Evolutionary conservation across 2,113 vertebrate genomes (phyloP).

Genomic region (Arizona elegans): DNA sequence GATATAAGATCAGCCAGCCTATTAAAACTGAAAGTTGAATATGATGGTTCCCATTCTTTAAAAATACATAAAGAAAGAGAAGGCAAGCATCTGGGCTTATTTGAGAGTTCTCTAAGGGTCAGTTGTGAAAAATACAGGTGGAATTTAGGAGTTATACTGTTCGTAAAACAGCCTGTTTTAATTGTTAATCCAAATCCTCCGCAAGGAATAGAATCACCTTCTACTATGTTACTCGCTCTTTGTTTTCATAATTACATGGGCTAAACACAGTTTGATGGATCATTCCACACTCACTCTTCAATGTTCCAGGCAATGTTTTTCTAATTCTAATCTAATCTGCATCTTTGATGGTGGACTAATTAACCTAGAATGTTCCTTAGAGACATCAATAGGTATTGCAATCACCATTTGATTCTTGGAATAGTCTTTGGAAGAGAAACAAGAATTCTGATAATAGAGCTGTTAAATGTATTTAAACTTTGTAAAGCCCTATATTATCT

Average conservation of each 20-base stretch:
- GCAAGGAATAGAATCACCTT: neutral
- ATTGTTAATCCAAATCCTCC: neutral
- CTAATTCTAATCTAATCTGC: conserved; percentile 2
- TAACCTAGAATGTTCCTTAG: conserved; percentile 8
- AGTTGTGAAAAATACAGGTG: neutral
- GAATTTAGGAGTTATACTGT: neutral
- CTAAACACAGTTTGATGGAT: neutral
- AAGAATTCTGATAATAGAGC: neutral
- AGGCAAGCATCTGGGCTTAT: neutral
- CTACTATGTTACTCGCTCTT: neutral
- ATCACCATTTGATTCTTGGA: conserved; percentile 5
- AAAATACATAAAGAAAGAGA: neutral
- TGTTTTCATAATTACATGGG: neutral
- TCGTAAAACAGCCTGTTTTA: neutral
- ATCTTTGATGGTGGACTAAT: conserved; percentile 11
- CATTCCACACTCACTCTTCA: neutral
- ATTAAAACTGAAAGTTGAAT: neutral
- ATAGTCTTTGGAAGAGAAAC: neutral
- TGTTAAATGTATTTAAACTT: neutral
- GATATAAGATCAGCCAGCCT: neutral
- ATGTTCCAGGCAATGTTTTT: neutral
- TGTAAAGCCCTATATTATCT: neutral
- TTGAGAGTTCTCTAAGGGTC: neutral
- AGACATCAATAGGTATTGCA: conserved; percentile 13
- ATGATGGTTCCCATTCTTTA: neutral